phyloP scores from a whole-genome alignment of 2,797 vertebrate genomes.

The Cryptoblepharus egeriae region DNA sequence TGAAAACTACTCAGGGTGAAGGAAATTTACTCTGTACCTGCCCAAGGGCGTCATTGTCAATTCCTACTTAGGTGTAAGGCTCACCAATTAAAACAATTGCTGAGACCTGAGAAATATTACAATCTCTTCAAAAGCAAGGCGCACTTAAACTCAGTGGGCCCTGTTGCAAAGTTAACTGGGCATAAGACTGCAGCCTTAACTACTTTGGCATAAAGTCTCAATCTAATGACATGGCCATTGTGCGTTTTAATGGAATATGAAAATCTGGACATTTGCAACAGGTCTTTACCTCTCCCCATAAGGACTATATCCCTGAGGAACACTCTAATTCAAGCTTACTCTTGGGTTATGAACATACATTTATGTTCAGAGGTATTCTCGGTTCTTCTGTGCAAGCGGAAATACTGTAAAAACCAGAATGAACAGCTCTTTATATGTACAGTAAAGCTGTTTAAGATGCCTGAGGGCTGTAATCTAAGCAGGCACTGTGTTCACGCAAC shows the following conservation, averaged over 20 bases:
- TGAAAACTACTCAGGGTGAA: no score
- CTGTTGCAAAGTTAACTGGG: neutral
- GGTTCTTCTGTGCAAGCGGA: slow-evolving; percentile 57
- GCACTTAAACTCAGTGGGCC: neutral
- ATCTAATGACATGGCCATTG: neutral
- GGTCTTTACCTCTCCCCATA: slow-evolving; percentile 10
- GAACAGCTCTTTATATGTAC: slow-evolving; percentile 77
- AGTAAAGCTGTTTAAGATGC: slow-evolving; percentile 75
- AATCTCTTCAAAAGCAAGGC: neutral
- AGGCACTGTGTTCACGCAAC: slow-evolving; percentile 66
- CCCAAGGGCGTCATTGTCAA: no score
- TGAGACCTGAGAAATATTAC: neutral
- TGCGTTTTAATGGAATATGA: neutral
- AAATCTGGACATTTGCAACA: slow-evolving; percentile 14
- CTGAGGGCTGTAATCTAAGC: slow-evolving; percentile 77
- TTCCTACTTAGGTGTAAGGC: no score
- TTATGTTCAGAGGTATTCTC: slow-evolving; percentile 50
- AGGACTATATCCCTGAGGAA: slow-evolving; percentile 45
- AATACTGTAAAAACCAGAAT: slow-evolving; percentile 72
- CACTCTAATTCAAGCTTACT: slow-evolving; percentile 61
- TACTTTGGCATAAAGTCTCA: neutral
- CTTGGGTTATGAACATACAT: slow-evolving; percentile 55
- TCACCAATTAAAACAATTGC: no score
- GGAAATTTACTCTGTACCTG: no score
- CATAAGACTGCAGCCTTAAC: neutral